Evolutionary conservation across 2,797 vertebrate genomes (phyloP).

Genomic region (Coranthus polyacanthus): DNA sequence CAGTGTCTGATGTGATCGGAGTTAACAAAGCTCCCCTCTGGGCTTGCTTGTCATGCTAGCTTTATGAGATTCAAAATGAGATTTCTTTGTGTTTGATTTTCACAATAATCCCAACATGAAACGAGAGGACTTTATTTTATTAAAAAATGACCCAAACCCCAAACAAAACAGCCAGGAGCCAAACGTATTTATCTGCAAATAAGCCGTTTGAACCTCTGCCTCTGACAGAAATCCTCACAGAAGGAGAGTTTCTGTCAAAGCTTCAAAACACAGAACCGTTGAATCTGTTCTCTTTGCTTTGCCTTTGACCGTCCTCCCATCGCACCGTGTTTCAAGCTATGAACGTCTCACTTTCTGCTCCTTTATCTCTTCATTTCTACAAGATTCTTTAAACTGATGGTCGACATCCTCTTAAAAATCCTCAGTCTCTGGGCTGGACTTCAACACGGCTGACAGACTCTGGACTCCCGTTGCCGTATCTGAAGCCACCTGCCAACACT

Average conservation of each 20-base stretch:
- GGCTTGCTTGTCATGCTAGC: conserved; percentile 23
- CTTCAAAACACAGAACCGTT: no score
- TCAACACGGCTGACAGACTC: conserved; percentile 15
- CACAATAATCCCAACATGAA: conserved; percentile 18
- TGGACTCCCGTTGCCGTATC: no score
- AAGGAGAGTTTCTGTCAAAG: neutral
- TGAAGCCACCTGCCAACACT: conserved; percentile 2
- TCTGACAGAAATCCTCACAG: neutral
- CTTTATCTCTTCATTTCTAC: conserved; percentile 10
- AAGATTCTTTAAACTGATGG: neutral
- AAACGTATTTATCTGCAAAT: conserved; percentile 10
- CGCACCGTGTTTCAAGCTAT: neutral
- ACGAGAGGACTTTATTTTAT: conserved; percentile 17
- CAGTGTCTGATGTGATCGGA: conserved; percentile 39
- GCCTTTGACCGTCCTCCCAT: no score
- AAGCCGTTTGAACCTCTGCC: conserved; percentile 18
- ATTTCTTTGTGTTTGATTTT: conserved; percentile 23
- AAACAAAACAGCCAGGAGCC: conserved; percentile 6
- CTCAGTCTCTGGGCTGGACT: neutral
- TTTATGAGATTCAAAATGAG: conserved; percentile 32
- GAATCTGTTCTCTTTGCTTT: no score
- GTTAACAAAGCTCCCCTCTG: conserved; percentile 42
- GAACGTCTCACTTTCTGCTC: neutral
- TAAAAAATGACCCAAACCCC: neutral
- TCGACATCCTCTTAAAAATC: neutral